Evolutionary conservation across 2,113 vertebrate species (phyloP).

Genomic region (Cyphomyrus discorhynchus): DNA sequence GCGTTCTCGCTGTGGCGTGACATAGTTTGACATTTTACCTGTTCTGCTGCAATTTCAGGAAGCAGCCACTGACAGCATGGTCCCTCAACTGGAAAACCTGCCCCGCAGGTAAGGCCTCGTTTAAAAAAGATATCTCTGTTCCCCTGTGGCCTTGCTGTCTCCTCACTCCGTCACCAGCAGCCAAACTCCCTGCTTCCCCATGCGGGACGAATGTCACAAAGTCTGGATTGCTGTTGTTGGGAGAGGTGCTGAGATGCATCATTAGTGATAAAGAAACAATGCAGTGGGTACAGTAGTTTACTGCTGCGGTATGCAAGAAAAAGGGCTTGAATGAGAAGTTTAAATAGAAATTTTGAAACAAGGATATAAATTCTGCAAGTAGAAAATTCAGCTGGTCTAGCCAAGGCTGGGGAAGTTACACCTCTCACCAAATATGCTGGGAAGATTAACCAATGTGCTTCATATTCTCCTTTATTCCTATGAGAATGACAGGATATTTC

Average conservation of each 20-base stretch:
- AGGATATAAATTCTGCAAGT: background rate
- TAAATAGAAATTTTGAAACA: background rate
- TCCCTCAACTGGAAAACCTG: slow-evolving; percentile 3
- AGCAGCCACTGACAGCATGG: background rate
- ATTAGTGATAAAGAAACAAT: background rate
- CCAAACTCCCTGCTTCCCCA: background rate
- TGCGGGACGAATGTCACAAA: background rate
- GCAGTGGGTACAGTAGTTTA: background rate
- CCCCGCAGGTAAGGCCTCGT: background rate
- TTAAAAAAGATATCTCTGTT: slow-evolving; percentile 5
- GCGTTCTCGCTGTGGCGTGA: background rate
- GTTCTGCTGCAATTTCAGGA: slow-evolving; percentile 9
- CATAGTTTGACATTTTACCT: slow-evolving; percentile 18
- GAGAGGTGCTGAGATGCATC: background rate
- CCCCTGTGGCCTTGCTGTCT: background rate
- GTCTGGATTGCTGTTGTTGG: background rate
- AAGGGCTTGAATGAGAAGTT: background rate
- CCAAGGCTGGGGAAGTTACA: background rate
- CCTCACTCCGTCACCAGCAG: background rate
- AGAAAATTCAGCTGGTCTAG: background rate
- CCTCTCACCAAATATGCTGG: background rate
- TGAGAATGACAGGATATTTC: background rate
- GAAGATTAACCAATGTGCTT: background rate
- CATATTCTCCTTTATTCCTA: background rate
- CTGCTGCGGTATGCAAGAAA: background rate